Evolutionary conservation across 2,113 vertebrate species (phyloP).

Genomic region (Ginglymostoma cirratum): DNA sequence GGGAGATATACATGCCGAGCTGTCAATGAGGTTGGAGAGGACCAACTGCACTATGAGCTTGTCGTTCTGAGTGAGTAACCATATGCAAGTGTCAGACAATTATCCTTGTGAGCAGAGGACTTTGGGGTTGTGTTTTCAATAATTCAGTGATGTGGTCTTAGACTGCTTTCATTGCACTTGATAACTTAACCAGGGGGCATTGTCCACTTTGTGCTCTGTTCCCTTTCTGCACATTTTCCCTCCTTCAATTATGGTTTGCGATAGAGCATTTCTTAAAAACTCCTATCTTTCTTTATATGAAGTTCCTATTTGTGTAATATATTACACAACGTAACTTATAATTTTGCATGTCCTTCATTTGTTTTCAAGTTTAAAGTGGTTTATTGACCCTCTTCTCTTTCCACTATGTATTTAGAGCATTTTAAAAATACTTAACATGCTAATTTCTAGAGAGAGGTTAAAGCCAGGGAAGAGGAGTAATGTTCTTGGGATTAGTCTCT

Average conservation of each 20-base stretch:
- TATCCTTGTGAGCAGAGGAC: background rate
- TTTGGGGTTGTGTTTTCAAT: background rate
- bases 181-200: background rate
- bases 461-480: background rate
- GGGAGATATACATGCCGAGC: slow-evolving; percentile 78
- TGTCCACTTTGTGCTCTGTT: background rate
- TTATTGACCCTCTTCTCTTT: too few relatives aligned
- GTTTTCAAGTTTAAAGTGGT: too few relatives aligned
- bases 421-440: too few relatives aligned
- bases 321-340: too few relatives aligned
- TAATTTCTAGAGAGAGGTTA: background rate
- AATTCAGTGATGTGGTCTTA: background rate
- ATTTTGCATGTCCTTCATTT: too few relatives aligned
- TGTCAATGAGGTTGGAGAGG: slow-evolving; percentile 70
- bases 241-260: background rate
- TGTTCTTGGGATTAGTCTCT: background rate
- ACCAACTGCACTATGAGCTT: slow-evolving; percentile 70
- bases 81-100: background rate
- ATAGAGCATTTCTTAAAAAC: background rate
- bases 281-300: too few relatives aligned
- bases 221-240: background rate
- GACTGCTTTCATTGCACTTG: background rate
- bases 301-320: too few relatives aligned
- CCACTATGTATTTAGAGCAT: background rate
- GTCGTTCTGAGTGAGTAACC: slow-evolving; percentile 1